Percentiles rank a stretch among this genome's conserved stretches.
Conservation (phyloP, 2,113 vertebrate genomes). For the Sorex fumeus region DNA sequence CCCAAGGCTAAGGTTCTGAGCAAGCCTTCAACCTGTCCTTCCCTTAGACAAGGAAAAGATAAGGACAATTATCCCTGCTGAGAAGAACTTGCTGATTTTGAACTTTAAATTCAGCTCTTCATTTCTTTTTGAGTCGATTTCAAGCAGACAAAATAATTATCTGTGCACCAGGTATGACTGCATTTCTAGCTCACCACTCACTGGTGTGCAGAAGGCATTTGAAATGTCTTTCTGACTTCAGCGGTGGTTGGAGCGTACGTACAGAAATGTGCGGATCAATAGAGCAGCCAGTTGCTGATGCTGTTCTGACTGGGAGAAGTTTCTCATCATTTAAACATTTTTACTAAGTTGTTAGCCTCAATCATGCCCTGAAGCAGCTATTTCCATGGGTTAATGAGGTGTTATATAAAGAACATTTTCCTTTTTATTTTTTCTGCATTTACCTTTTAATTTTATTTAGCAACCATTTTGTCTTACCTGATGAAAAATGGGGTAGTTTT, state of each 20-base stretch:
- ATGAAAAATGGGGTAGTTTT: conserved; percentile 32
- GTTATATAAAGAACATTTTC: conserved; percentile 67
- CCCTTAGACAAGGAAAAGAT: too few species aligned
- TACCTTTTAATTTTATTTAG: conserved; percentile 77
- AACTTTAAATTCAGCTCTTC: too few species aligned
- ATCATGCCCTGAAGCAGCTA: conserved; percentile 41
- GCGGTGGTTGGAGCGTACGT: not conserved
- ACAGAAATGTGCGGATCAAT: not conserved
- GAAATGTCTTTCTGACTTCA: not conserved
- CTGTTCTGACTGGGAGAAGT: conserved; percentile 45
- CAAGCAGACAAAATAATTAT: not conserved
- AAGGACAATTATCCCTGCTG: too few species aligned
- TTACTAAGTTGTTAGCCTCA: conserved; percentile 48
- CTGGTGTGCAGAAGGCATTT: not conserved
- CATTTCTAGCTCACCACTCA: not conserved
- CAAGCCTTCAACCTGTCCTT: too few species aligned
- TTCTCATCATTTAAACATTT: conserved; percentile 55
- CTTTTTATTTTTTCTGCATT: conserved; percentile 67
- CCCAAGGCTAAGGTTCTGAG: too few species aligned
- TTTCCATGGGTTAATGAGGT: conserved; percentile 69
- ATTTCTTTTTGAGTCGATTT: too few species aligned
- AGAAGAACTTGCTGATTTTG: too few species aligned
- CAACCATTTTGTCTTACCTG: conserved; percentile 67
- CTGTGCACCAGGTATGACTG: fast-evolving
- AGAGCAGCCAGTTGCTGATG: not conserved